Evolutionary conservation across 2,797 vertebrate genomes (phyloP), one percentile per base, ranked within the genome.

Genomic region (Centroberyx gerrardi): DNA sequence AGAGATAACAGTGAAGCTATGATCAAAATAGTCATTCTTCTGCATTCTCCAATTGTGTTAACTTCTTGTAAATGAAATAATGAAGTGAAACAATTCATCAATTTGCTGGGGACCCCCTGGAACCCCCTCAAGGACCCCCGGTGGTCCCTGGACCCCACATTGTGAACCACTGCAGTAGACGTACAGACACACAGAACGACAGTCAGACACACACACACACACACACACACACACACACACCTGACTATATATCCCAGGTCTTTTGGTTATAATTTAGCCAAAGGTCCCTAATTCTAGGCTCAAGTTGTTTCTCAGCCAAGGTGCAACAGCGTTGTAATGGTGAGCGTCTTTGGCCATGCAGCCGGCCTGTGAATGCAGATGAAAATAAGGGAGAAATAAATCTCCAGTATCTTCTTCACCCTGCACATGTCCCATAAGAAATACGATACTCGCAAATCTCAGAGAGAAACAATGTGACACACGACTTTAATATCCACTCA

Each of bases 381-480:
- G 14, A 52, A 67, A 65, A 73, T 55, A 52, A 5, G 8, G n/a
- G 13, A 17, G 2, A 42, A 12, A 60, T 80, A 76, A 83, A 81
- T 85, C 76, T 63, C 8, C 69, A 68, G 59, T 18, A 59, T 71
- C 40, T 12, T 2, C 68, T 52, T 69, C 76, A 66, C 33, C 82
- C 72, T 56, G 53, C 75, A 70, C 71, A 74, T 8, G 72, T 74
- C 72, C 55, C 44, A 13, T 58, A 58, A 63, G 74, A 89, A 84
- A 81, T 62, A 72, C 18, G 18, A 88, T 27, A 27, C 82, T 71
- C 49, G 61, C 80, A 83, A 89, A 90, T 81, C 74, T 79, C 8
- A 0, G 7, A 70, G 78, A 63, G 74, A 80, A 85, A 84, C 86
- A 87, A 87, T 74, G 78, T 86, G 85, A 87, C 81, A 75, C 82